Evolutionary conservation across 1,140 invertebrate species (phyloP).

Genomic region (Tribolium madens): DNA sequence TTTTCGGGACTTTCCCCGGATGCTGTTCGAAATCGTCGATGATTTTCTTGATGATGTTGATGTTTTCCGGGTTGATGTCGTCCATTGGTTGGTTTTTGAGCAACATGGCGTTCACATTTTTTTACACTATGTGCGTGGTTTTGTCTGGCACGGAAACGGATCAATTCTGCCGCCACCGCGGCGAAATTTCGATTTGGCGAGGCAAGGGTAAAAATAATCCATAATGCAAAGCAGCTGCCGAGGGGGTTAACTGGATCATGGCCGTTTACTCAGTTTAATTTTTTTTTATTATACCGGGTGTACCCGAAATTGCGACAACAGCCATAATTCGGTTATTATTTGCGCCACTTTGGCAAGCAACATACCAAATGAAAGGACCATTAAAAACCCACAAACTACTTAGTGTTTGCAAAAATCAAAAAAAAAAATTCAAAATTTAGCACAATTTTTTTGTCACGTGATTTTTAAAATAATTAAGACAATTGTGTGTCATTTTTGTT

Average conservation of each 20-base stretch:
- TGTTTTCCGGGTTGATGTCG: conserved; percentile 56
- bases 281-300: neutral
- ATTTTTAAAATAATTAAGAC: too few species aligned
- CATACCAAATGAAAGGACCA: too few species aligned
- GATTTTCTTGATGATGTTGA: conserved; percentile 60
- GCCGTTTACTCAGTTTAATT: too few species aligned
- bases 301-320: too few species aligned
- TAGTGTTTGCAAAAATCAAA: too few species aligned
- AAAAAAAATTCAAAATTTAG: too few species aligned
- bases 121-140: neutral
- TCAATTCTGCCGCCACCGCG: neutral
- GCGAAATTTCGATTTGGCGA: neutral
- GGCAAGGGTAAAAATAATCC: conserved; percentile 36
- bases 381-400: too few species aligned
- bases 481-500: too few species aligned
- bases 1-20: conserved; percentile 42
- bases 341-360: too few species aligned
- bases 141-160: neutral
- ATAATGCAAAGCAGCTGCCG: conserved; percentile 24
- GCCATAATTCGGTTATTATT: too few species aligned
- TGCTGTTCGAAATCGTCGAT: conserved; percentile 60
- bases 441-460: too few species aligned
- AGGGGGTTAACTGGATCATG: conserved; percentile 1
- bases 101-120: conserved; percentile 51
- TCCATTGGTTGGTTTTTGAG: conserved; percentile 58